phyloP scores from a whole-genome alignment of 2,113 vertebrate species.

The Propithecus coquereli region DNA sequence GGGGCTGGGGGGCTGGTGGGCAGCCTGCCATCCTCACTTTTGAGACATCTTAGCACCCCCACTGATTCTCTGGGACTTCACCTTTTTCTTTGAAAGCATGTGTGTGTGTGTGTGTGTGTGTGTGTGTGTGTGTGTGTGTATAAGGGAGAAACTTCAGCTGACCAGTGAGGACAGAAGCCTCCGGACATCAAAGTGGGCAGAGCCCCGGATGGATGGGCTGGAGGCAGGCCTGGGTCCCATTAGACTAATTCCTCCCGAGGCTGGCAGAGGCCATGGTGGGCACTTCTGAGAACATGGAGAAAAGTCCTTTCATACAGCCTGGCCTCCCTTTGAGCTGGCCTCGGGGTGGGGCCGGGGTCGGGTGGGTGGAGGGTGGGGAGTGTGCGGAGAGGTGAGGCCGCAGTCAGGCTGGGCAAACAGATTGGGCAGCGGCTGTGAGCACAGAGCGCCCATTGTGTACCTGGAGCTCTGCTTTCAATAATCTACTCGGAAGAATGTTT shows the following conservation, averaged over 20 bases:
- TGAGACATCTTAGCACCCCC: not conserved
- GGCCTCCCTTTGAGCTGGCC: conserved; percentile 69
- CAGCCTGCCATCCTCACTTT: not conserved
- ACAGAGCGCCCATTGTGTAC: conserved; percentile 86
- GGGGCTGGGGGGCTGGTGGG: not conserved
- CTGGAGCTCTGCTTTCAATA: conserved; percentile 86
- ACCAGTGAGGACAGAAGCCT: conserved; percentile 70
- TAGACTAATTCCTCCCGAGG: conserved; percentile 76
- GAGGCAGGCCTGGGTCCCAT: conserved; percentile 59
- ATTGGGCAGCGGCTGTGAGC: conserved; percentile 80
- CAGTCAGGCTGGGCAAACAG: conserved; percentile 79
- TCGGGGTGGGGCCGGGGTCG: conserved; percentile 67
- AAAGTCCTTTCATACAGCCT: conserved; percentile 80
- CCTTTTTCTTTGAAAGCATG: not conserved
- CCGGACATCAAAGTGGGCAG: conserved; percentile 78
- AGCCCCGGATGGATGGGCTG: conserved; percentile 44
- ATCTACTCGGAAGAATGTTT: conserved; percentile 83
- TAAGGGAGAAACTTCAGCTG: conserved; percentile 63
- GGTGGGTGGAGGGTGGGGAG: conserved; percentile 74
- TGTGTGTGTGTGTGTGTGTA: not conserved
- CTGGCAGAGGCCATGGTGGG: conserved; percentile 54
- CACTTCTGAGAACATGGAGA: conserved; percentile 74
- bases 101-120: not conserved
- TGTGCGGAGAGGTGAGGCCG: conserved; percentile 71
- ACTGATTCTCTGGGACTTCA: not conserved